phyloP scores from a whole-genome alignment of 1,140 invertebrate genomes.

The Theocolax elegans region DNA sequence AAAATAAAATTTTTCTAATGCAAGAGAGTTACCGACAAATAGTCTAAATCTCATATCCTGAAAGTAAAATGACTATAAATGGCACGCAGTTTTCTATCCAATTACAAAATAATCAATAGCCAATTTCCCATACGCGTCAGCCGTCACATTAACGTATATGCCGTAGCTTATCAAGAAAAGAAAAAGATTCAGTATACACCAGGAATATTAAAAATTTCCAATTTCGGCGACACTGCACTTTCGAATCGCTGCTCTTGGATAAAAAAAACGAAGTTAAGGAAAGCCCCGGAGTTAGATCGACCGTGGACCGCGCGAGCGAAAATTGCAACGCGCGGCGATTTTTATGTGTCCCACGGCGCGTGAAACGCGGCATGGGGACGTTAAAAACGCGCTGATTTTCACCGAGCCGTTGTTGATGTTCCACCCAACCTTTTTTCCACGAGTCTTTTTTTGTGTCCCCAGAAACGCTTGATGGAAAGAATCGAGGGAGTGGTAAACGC shows the following conservation, averaged over 20 bases:
- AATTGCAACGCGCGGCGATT: slow-evolving; percentile 8
- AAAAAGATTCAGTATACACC: no score
- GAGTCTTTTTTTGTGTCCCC: not conserved
- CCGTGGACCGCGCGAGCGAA: not conserved
- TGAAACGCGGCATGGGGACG: not conserved
- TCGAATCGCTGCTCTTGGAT: not conserved
- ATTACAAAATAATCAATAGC: no score
- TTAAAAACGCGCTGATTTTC: slow-evolving; percentile 16
- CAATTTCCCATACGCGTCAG: no score
- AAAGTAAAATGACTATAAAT: no score
- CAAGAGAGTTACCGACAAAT: no score
- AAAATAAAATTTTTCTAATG: no score
- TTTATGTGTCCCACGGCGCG: not conserved
- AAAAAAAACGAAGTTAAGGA: not conserved
- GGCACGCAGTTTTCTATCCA: no score
- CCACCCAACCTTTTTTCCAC: not conserved
- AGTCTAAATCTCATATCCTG: no score
- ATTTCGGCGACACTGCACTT: not conserved
- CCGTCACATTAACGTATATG: no score
- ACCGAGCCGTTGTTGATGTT: slow-evolving; percentile 1
- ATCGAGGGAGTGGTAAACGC: no score
- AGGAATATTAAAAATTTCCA: not conserved
- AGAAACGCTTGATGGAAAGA: not conserved
- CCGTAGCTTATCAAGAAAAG: no score
- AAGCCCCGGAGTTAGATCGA: not conserved